phyloP scores from a whole-genome alignment of 2,113 vertebrate species.

The Microcebus jonahi region DNA sequence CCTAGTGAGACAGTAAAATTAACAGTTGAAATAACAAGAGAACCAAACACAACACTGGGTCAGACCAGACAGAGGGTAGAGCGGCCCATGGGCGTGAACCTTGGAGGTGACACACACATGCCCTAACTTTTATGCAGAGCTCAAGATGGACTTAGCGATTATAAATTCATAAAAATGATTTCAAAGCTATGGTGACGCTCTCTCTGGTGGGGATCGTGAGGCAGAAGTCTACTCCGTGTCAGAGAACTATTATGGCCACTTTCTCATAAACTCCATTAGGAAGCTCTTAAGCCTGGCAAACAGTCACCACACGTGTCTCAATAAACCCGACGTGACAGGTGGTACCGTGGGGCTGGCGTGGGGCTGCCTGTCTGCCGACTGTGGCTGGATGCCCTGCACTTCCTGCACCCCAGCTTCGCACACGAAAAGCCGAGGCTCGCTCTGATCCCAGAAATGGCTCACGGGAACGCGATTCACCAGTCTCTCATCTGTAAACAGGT shows the following conservation, averaged over 20 bases:
- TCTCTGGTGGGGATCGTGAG: too few species aligned
- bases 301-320: background rate
- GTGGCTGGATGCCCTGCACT: constrained; percentile 71
- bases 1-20: background rate
- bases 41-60: background rate
- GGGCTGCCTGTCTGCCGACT: constrained; percentile 58
- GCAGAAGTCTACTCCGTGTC: background rate
- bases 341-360: constrained; percentile 68
- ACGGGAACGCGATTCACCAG: constrained; percentile 86
- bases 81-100: background rate
- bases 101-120: background rate
- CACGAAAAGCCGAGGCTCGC: constrained; percentile 94
- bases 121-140: background rate
- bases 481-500: constrained; percentile 76
- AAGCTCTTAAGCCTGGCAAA: background rate
- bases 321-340: rapidly evolving
- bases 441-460: constrained; percentile 96
- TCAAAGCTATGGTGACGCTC: too few species aligned
- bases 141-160: background rate
- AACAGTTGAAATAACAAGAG: background rate
- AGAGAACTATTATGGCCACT: background rate
- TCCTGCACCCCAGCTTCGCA: constrained; percentile 88
- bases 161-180: background rate
- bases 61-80: background rate
- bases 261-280: background rate